Evolutionary conservation across 2,888 invertebrate species (phyloP), one percentile per base, ranked within the genome.

Genomic region (Galerucella calmariensis): DNA sequence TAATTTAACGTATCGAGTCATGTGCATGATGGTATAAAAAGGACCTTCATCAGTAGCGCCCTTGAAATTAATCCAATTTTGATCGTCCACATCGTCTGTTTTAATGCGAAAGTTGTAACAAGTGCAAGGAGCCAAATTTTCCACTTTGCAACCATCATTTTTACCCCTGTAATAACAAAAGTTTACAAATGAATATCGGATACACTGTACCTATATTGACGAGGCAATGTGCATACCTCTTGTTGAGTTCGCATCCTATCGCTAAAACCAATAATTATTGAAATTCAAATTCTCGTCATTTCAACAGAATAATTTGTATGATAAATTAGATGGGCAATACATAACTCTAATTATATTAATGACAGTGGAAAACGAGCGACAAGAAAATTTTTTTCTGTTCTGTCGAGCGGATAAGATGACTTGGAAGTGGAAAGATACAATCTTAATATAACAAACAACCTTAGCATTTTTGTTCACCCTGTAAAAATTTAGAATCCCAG

Each of bases 31-130:
- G n/a, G 78, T 78, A 74, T 80, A 82, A 76, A 80, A 82, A 20
- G 84, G 84, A 24, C 83, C 83, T 12, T 80, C 79, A 44, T 81
- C 82, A 83, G 86, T 83, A 0, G 83, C 85, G 16, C 82, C 82
- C 77, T 84, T 85, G 74, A 87, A 86, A 69, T 82, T 72, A 11
- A 81, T 73, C 85, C 85, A 86, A 12, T 84, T 81, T 84, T 85
- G 48, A 2, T 59, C 76, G 48, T 85, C 51, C 6, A 67, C 77
- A 35, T 70, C 53, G 24, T 78, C 76, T 0, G 86, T 83, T 82
- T 86, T 86, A 2, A 90, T 75, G 14, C 90, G 84, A 78, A 90
- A 90, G 62, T 85, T 87, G 81, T 90, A 90, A 9, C 88, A 89
- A 41, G 88, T 87, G 73, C 88, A 86, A 0, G 90, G 89, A 0